Percentiles rank a stretch among this genome's conserved stretches.
Evolutionary conservation across 2,113 vertebrate genomes (phyloP).

Genomic region (Seriola rivoliana): DNA sequence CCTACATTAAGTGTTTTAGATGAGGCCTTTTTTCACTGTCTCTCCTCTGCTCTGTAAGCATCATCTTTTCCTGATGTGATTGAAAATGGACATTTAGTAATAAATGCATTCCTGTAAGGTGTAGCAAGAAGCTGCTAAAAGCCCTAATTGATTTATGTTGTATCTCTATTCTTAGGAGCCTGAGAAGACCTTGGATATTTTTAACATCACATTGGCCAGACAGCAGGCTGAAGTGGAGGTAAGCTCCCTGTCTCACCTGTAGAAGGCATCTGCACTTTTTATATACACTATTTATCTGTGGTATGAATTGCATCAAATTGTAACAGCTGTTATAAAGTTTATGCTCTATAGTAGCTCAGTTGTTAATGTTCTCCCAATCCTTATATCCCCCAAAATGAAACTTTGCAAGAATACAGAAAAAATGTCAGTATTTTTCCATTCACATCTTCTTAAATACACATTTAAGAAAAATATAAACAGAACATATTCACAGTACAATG

Average conservation of each 20-base stretch:
- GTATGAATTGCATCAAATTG: background rate
- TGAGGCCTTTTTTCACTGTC: slow-evolving; percentile 12
- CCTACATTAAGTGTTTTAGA: background rate
- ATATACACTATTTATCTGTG: background rate
- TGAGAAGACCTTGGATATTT: slow-evolving; percentile 94
- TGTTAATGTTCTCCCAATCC: background rate
- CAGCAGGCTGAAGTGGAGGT: slow-evolving; percentile 99
- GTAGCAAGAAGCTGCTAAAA: slow-evolving; percentile 28
- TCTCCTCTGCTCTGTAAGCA: slow-evolving; percentile 16
- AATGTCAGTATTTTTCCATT: no score
- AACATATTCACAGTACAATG: no score
- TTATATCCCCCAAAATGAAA: background rate
- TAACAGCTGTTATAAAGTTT: background rate
- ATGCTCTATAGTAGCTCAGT: background rate
- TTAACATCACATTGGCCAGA: slow-evolving; percentile 96
- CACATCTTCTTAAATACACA: no score
- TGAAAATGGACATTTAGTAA: slow-evolving; percentile 41
- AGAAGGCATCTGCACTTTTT: background rate
- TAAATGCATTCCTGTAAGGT: background rate
- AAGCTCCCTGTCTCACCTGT: slow-evolving; percentile 37
- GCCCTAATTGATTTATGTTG: slow-evolving; percentile 30
- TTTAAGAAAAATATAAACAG: no score
- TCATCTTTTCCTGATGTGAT: slow-evolving; percentile 10
- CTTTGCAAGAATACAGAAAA: background rate
- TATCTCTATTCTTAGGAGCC: slow-evolving; percentile 84